A percentile compares a stretch with the other conserved stretches of the same genome.
phyloP scores from a whole-genome alignment of 2,888 invertebrate species.

The Entomobrya proxima region DNA sequence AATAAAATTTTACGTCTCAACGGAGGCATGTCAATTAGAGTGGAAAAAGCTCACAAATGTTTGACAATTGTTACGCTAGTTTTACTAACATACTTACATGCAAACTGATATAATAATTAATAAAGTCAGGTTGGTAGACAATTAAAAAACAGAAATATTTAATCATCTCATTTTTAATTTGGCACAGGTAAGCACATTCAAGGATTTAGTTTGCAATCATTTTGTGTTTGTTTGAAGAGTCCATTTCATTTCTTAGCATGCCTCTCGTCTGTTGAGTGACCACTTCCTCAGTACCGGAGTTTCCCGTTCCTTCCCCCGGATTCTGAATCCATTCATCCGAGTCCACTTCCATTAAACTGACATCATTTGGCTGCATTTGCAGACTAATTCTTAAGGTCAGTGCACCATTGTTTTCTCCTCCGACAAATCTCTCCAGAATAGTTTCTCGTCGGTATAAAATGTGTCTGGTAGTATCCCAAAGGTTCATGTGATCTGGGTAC shows the following conservation, averaged over 20 bases:
- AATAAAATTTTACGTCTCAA: background rate
- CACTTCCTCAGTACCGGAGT: background rate
- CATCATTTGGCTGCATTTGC: slow-evolving; percentile 64
- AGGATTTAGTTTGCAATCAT: no score
- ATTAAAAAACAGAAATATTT: no score
- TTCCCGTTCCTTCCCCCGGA: background rate
- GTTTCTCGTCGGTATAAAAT: slow-evolving; percentile 66
- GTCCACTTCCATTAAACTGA: slow-evolving; percentile 51
- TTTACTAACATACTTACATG: no score
- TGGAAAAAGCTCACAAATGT: background rate
- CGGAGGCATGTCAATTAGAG: background rate
- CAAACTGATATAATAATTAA: no score
- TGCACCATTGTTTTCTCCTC: slow-evolving; percentile 5
- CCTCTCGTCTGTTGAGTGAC: background rate
- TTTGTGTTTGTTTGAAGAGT: background rate
- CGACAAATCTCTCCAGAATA: slow-evolving; percentile 59
- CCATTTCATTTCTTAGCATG: background rate
- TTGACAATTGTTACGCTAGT: no score
- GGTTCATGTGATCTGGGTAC: slow-evolving; percentile 65
- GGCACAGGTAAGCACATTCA: no score
- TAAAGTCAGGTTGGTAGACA: no score
- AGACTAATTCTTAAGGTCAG: slow-evolving; percentile 62
- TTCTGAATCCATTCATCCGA: slow-evolving; percentile 66
- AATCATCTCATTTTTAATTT: no score
- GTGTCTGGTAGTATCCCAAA: slow-evolving; percentile 66